Percentiles rank a stretch among this genome's conserved stretches.
These are phyloP conservation scores for Thermophis baileyi DNA, from an alignment of 2,113 vertebrate species.

Conservation along the genomic window DNA sequence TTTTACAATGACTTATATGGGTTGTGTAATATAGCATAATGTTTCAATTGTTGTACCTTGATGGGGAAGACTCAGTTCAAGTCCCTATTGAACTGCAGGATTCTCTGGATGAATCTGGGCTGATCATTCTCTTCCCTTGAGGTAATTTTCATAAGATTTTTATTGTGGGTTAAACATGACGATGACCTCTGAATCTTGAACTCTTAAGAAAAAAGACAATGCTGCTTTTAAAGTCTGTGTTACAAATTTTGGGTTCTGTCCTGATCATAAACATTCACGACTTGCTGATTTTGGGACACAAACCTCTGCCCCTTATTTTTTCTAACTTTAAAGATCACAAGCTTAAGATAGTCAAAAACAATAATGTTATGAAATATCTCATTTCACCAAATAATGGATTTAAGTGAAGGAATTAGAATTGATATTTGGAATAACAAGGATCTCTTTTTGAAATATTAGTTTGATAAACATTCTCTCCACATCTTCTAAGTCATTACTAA, in stretches of 20 bases:
- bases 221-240: not conserved
- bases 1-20: not conserved
- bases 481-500: not conserved
- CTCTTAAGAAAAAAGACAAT: not conserved
- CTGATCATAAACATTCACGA: not conserved
- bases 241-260: not conserved
- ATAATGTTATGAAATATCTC: not conserved
- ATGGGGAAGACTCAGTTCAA: not conserved
- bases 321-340: not conserved
- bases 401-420: not conserved
- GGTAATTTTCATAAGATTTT: not conserved
- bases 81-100: not conserved
- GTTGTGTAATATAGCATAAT: not conserved
- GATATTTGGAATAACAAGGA: not conserved
- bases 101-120: not conserved
- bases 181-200: not conserved
- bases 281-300: not conserved
- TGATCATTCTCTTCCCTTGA: not conserved
- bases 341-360: not conserved
- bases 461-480: not conserved
- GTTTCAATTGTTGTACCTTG: not conserved
- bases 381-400: not conserved
- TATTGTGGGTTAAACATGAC: not conserved
- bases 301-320: not conserved
- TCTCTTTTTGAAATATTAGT: not conserved